These are phyloP conservation scores for Ammodytes dubius DNA, from an alignment of 2,113 vertebrate species.

Conservation along the genomic window DNA sequence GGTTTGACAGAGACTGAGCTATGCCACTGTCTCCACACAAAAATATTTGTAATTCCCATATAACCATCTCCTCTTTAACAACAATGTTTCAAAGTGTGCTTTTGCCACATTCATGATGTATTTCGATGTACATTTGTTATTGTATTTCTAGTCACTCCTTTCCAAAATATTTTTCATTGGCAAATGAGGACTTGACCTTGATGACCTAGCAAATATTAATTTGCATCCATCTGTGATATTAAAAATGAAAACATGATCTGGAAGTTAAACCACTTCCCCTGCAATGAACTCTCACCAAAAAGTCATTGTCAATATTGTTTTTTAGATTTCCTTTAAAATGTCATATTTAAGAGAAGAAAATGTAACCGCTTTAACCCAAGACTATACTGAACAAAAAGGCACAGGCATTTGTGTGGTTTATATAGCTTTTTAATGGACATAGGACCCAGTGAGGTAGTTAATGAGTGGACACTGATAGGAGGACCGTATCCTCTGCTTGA, in stretches of 20 bases:
- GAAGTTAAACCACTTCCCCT: not conserved
- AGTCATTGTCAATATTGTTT: not conserved
- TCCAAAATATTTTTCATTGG: not conserved
- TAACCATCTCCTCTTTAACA: not conserved
- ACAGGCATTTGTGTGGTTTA: not conserved
- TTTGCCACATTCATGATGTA: not conserved
- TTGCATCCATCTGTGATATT: not conserved
- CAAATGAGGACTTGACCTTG: not conserved
- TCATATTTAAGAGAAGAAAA: not conserved
- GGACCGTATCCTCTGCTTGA: not conserved
- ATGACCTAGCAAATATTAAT: not conserved
- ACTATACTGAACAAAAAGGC: not conserved
- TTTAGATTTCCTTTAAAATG: no score
- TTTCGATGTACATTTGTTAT: not conserved
- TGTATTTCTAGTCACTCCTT: not conserved
- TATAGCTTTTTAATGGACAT: not conserved
- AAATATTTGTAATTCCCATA: not conserved
- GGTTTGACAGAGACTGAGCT: not conserved
- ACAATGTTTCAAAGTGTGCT: not conserved
- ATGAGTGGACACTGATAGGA: conserved; percentile 27
- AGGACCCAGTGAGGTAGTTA: not conserved
- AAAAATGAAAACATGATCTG: not conserved
- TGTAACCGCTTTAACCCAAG: not conserved
- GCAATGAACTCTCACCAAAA: not conserved
- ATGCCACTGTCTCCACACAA: not conserved